These are phyloP conservation scores for Eupithecia tripunctaria DNA, from an alignment of 2,888 invertebrate genomes.

Conservation along the genomic window DNA sequence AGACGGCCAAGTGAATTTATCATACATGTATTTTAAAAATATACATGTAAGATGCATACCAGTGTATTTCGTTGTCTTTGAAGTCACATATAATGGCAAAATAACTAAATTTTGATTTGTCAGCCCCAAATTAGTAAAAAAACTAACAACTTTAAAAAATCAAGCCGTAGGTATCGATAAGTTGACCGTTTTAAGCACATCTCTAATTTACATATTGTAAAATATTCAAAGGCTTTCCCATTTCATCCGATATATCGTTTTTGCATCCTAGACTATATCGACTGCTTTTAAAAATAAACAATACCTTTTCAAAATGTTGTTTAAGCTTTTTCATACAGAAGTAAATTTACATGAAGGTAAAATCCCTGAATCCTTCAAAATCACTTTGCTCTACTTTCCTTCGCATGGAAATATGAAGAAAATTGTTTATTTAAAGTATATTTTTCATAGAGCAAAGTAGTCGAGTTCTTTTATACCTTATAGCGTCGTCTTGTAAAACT, in stretches of 20 bases:
- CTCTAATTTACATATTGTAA: conserved; percentile 12
- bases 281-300: neutral
- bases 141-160: neutral
- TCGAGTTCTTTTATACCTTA: conserved; percentile 16
- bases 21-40: too few species aligned
- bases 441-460: conserved; percentile 30
- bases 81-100: too few species aligned
- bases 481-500: conserved; percentile 29
- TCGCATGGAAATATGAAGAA: conserved; percentile 29
- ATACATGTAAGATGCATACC: too few species aligned
- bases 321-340: neutral
- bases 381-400: conserved; percentile 21
- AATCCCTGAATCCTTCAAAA: conserved; percentile 26
- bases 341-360: conserved; percentile 18
- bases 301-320: neutral
- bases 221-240: conserved; percentile 16
- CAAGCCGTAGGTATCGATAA: conserved; percentile 11
- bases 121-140: neutral
- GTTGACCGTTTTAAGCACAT: conserved; percentile 2
- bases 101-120: too few species aligned
- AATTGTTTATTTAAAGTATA: conserved; percentile 32
- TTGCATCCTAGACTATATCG: conserved; percentile 2
- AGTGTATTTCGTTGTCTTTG: too few species aligned
- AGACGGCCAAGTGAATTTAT: too few species aligned
- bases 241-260: conserved; percentile 9